phyloP scores from a whole-genome alignment of 2,113 vertebrate genomes.

The Indri indri region DNA sequence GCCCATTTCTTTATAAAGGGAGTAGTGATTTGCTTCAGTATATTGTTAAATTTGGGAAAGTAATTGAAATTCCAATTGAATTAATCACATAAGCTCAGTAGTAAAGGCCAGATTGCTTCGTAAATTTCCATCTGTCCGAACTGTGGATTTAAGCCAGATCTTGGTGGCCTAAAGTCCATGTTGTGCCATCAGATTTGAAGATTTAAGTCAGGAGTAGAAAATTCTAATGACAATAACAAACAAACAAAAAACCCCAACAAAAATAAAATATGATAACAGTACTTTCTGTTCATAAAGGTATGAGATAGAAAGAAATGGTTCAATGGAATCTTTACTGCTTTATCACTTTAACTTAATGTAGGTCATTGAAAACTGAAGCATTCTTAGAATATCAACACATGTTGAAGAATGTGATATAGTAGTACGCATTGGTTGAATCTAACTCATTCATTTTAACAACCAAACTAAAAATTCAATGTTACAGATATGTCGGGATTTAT shows the following conservation, averaged over 20 bases:
- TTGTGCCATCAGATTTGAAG: not conserved
- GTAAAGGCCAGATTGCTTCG: not conserved
- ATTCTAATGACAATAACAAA: not conserved
- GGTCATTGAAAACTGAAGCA: not conserved
- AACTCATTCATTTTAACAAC: not conserved
- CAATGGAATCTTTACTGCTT: not conserved
- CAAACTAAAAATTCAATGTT: not conserved
- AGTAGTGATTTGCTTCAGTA: not conserved
- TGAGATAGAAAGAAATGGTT: not conserved
- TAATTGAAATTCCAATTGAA: not conserved
- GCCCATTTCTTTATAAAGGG: conserved; percentile 2
- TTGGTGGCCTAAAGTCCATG: not conserved
- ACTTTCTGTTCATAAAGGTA: not conserved
- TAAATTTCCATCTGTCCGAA: not conserved
- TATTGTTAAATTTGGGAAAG: not conserved
- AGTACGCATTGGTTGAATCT: not conserved
- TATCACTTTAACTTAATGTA: not conserved
- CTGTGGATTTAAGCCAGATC: not conserved
- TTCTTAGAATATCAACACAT: not conserved
- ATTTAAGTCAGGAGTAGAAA: not conserved
- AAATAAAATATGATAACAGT: not conserved
- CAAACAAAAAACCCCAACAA: no score
- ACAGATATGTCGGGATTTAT: not conserved
- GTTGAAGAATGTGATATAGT: not conserved
- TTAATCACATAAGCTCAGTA: not conserved